Base-by-base conservation (phyloP, 2,113 vertebrate genomes). In the Myiozetetes cayanensis region DNA sequence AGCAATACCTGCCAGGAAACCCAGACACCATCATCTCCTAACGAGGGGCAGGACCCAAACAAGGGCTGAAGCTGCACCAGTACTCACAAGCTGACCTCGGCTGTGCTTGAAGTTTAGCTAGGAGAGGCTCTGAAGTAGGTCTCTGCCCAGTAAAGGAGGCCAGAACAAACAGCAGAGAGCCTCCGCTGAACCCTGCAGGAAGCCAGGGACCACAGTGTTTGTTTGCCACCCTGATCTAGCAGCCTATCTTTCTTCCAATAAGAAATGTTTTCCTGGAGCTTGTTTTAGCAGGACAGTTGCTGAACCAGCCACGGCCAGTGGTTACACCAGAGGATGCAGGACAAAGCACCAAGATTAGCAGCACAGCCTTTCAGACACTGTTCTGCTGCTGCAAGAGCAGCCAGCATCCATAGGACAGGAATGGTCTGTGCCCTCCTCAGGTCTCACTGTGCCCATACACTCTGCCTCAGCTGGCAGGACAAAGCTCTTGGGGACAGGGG, bases 201-300 rank as follows among this genome's bases (percentile, higher is more conserved):
- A 96, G 93, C 93, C 96, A 96, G 73, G 56, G 89, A 94, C 93
- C 94, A 80, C 94, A 91, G 59, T 53, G 80, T 86, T 94, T 96
- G 71, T 68, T 92, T 91, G 96, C 84, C 80, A 89, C 96, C 84
- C 74, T 14, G 59, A 85, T 87, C 75, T 85, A 96, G 82, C 53
- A 93, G 72, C 63, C 87, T 2, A 89, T 62, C 67, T 67, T 87
- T 71, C 78, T 90, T 76, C 49, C 75, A 93, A 68, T 44, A 92
- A 85, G 82, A 35, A 21, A 84, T 70, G 73, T 86, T 94, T 89
- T 80, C 72, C 72, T 62, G 81, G 30, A 91, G 68, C 65, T 84
- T 84, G 28, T 53, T 95, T 86, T 46, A 94, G 84, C 17, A 92
- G 63, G 68, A 84, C 53, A 96, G 65, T 50, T 66, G 63, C 68